Percentiles rank a stretch among this genome's conserved stretches.
Conservation (phyloP, 2,113 vertebrate species). For the Chaetodon trifascialis region DNA sequence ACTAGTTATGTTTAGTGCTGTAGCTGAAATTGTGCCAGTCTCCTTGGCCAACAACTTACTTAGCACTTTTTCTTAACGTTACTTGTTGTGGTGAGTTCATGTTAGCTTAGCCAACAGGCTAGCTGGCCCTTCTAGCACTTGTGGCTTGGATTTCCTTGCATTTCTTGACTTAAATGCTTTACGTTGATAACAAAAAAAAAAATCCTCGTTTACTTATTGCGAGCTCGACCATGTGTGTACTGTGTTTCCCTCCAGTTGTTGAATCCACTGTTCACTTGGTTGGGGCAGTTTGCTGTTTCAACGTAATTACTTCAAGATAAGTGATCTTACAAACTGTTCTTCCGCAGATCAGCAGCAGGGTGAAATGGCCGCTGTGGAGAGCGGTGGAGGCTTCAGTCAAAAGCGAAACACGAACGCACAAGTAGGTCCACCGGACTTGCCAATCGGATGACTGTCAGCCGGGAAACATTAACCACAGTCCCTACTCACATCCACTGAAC, state of each 20-base stretch:
- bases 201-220: neutral
- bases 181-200: neutral
- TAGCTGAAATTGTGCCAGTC: neutral
- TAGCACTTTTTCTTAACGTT: conserved; percentile 19
- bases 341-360: conserved; percentile 85
- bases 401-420: conserved; percentile 83
- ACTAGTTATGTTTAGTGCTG: neutral
- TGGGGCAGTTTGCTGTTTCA: neutral
- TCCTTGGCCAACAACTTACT: neutral
- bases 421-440: conserved; percentile 67
- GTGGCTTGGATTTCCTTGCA: conserved; percentile 31
- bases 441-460: neutral
- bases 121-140: conserved; percentile 59
- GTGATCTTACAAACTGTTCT: conserved; percentile 66
- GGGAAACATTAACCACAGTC: neutral
- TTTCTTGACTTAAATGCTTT: neutral
- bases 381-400: conserved; percentile 80
- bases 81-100: conserved; percentile 48
- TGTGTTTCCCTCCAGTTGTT: neutral
- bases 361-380: conserved; percentile 85
- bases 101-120: conserved; percentile 71
- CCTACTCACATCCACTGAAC: no score
- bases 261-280: neutral
- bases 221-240: neutral
- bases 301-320: conserved; percentile 24